These are phyloP conservation scores for Pachypsylla venusta DNA, from an alignment of 1,140 invertebrate species.

Conservation along the genomic window DNA sequence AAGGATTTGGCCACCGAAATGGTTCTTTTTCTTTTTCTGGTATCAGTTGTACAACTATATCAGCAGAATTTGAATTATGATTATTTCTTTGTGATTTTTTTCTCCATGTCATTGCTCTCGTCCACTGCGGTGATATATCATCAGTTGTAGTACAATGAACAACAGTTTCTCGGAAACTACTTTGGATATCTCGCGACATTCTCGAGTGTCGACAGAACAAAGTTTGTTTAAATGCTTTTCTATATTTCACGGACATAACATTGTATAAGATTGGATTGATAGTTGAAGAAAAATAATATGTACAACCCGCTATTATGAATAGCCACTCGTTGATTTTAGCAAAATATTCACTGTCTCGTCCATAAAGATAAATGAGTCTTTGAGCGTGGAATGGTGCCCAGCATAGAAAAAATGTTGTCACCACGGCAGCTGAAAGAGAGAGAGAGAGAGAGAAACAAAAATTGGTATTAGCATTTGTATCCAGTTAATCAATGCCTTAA, in stretches of 20 bases:
- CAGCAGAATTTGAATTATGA: background rate
- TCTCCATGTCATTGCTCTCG: slow-evolving; percentile 2
- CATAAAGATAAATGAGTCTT: slow-evolving; percentile 58
- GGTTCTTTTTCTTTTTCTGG: background rate
- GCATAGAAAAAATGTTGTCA: slow-evolving; percentile 90
- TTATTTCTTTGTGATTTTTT: background rate
- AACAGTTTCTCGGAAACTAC: slow-evolving; percentile 19
- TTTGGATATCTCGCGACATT: slow-evolving; percentile 17
- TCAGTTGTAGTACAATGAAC: too few relatives aligned
- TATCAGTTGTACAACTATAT: slow-evolving; percentile 8
- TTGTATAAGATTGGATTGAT: slow-evolving; percentile 86
- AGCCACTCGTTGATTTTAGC: slow-evolving; percentile 57
- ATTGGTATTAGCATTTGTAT: too few relatives aligned
- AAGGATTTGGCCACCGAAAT: background rate
- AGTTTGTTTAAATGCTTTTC: slow-evolving; percentile 59
- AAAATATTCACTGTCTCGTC: slow-evolving; percentile 40
- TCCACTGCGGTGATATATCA: background rate
- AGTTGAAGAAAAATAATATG: slow-evolving; percentile 78
- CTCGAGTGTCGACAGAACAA: slow-evolving; percentile 35
- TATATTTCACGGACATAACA: slow-evolving; percentile 74
- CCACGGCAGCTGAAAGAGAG: slow-evolving; percentile 67
- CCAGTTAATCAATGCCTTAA: too few relatives aligned
- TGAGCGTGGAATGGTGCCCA: slow-evolving; percentile 96
- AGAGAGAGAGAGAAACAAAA: too few relatives aligned
- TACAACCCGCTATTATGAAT: slow-evolving; percentile 59